Percentiles rank a stretch among this genome's conserved stretches.
These are phyloP conservation scores for Marasmarcha lunaedactyla DNA, from an alignment of 2,888 invertebrate species.

Conservation along the genomic window DNA sequence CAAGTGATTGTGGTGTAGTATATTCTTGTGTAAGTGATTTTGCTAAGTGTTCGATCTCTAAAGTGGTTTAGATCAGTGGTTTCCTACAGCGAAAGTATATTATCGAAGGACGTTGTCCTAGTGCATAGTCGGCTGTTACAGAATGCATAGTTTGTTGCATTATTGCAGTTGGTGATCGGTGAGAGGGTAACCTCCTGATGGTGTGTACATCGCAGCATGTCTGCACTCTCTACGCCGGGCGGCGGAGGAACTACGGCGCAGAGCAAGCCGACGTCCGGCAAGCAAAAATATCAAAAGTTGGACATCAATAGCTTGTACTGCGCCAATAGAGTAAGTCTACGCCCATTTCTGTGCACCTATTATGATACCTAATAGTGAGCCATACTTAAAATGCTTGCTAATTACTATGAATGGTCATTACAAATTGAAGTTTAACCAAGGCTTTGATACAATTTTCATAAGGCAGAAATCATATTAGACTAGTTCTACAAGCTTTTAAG, in stretches of 20 bases:
- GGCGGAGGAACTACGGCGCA: slow-evolving; percentile 70
- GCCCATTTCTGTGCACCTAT: neutral
- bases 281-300: slow-evolving; percentile 95
- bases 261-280: slow-evolving; percentile 75
- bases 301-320: slow-evolving; percentile 98
- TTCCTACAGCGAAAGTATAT: neutral
- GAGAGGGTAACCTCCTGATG: slow-evolving; percentile 74
- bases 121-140: slow-evolving; percentile 5
- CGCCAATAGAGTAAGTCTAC: slow-evolving; percentile 79
- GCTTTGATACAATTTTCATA: no score
- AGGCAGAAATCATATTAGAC: no score
- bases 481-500: no score
- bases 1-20: slow-evolving; percentile 39
- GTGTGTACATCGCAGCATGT: slow-evolving; percentile 96
- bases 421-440: neutral
- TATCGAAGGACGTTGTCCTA: slow-evolving; percentile 6
- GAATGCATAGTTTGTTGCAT: slow-evolving; percentile 11
- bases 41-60: neutral
- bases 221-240: slow-evolving; percentile 92
- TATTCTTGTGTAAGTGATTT: slow-evolving; percentile 19
- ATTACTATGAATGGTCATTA: neutral
- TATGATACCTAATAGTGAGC: no score
- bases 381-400: neutral
- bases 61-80: neutral
- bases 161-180: slow-evolving; percentile 64